Evolutionary conservation across 2,888 invertebrate genomes (phyloP), one percentile per base, ranked within the genome.

Genomic region (Trichogramma evanescens): DNA sequence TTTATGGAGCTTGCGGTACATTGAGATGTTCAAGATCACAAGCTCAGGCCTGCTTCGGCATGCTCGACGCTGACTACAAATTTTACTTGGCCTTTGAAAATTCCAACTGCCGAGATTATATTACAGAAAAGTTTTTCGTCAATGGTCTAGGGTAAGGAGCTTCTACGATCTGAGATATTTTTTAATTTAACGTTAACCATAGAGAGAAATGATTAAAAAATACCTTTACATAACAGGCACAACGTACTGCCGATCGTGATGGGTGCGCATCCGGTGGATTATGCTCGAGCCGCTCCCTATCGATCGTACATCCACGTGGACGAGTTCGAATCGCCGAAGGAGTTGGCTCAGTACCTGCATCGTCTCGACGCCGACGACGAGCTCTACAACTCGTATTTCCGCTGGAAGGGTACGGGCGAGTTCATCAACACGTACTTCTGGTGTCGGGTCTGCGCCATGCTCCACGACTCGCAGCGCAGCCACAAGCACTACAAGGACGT

Each of bases 21-120:
- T 84, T 89, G 66, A 87, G 88, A 74, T 96, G 95, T 74, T 89
- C 95, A 0, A 85, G 95, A 53, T 86, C 87, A 55, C 87, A 88
- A 69, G 82, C 86, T 10, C 88, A 90, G 71, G 86, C 88, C 74
- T 97, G 96, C 75, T 90, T 95, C 72, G 89, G 93, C 62, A 89
- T 94, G 84, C 83, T 96, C 59, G 90, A 93, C 74, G 88, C 84
- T 63, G 93, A 95, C 67, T 97, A 97, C 81, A 96, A 96, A 78
- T 97, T 96, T 80, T 97, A 97, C 77, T 83, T 97, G 68, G 93
- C 96, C 0, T 97, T 97, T 75, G 97, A 97, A 78, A 97, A 97
- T 78, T 95, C 95, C 42, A 96, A 96, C 74, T 97, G 97, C 78
- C 85, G 87, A 61, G 95, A 96, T 79, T 97, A 97, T 75, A 91